Evolutionary conservation across 2,113 vertebrate genomes (phyloP).

Genomic region (Hipposideros armiger): DNA sequence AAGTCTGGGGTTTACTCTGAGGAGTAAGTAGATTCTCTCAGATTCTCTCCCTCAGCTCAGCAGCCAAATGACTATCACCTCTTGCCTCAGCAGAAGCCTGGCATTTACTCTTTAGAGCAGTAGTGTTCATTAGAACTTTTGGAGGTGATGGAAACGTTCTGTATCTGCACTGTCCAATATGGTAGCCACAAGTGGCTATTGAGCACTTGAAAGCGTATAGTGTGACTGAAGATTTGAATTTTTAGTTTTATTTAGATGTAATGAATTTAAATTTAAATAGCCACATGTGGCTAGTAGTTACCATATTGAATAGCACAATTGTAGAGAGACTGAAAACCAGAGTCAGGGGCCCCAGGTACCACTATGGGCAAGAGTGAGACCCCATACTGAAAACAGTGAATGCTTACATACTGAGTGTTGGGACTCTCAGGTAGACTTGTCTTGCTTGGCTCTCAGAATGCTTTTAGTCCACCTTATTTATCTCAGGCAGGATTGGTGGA

Average conservation of each 20-base stretch:
- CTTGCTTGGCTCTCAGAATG: neutral
- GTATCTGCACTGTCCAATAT: neutral
- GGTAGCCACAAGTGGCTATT: neutral
- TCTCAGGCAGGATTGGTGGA: neutral
- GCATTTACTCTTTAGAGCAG: slow-evolving; percentile 5
- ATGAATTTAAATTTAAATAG: slow-evolving; percentile 33
- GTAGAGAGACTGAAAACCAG: neutral
- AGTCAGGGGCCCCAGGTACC: neutral
- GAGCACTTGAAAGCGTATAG: neutral
- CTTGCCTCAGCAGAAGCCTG: neutral
- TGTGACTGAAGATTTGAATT: slow-evolving; percentile 5
- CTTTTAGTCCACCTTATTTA: neutral
- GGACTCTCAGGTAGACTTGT: neutral
- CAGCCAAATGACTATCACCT: neutral
- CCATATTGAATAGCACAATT: neutral
- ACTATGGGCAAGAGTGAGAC: neutral
- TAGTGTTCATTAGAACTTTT: neutral
- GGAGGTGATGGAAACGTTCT: slow-evolving; percentile 38
- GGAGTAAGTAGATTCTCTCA: neutral
- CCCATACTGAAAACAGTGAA: neutral
- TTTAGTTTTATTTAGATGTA: slow-evolving; percentile 19
- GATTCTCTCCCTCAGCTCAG: neutral
- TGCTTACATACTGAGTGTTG: neutral
- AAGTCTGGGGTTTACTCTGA: neutral
- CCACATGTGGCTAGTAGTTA: neutral